Conservation (phyloP, 2,888 invertebrate genomes). For the Leptodirus hochenwartii region DNA sequence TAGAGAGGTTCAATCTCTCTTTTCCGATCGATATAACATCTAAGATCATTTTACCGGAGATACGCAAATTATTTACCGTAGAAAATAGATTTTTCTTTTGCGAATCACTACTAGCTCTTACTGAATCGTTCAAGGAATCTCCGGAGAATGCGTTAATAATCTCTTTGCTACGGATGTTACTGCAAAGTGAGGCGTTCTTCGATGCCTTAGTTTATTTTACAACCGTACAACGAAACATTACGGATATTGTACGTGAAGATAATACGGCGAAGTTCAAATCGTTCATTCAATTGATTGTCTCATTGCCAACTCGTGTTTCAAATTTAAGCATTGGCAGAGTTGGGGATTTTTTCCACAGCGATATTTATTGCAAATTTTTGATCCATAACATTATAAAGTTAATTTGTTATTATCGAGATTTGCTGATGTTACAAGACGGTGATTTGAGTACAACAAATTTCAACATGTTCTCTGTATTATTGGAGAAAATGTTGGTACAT, state of each 20-base stretch:
- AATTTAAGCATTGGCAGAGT: conserved; percentile 40
- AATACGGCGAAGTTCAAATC: conserved; percentile 28
- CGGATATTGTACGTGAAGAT: conserved; percentile 11
- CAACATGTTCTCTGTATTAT: too few species aligned
- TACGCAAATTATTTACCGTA: conserved; percentile 28
- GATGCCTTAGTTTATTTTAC: conserved; percentile 24
- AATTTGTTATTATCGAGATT: conserved; percentile 21
- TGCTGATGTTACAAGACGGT: too few species aligned
- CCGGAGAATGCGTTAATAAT: too few species aligned
- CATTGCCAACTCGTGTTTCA: conserved; percentile 51
- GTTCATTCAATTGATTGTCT: conserved; percentile 41
- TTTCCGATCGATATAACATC: conserved; percentile 34
- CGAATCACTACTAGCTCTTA: conserved; percentile 33
- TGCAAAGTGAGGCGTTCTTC: conserved; percentile 38
- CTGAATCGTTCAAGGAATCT: too few species aligned
- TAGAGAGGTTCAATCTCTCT: conserved; percentile 31
- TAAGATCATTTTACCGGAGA: conserved; percentile 18
- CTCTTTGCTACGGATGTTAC: conserved; percentile 26
- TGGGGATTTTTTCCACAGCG: conserved; percentile 36
- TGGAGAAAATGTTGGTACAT: too few species aligned
- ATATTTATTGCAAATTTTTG: conserved; percentile 37
- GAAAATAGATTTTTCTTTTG: conserved; percentile 32
- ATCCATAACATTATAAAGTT: conserved; percentile 39
- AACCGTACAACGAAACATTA: conserved; percentile 8
- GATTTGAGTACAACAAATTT: too few species aligned